phyloP scores from a whole-genome alignment of 2,888 invertebrate species.

The Cactoblastis cactorum region DNA sequence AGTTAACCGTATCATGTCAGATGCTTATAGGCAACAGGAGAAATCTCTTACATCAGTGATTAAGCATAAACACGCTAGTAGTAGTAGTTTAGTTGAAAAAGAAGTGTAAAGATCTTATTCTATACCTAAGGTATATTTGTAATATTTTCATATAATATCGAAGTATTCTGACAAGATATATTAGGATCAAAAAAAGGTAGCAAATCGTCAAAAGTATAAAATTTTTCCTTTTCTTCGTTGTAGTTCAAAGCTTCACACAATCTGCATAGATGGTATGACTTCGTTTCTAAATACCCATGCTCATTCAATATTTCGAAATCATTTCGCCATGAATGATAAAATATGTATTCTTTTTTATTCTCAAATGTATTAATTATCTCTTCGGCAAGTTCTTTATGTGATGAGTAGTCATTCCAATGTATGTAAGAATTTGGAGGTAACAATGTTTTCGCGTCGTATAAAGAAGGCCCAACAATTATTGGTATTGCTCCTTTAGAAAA shows the following conservation, averaged over 20 bases:
- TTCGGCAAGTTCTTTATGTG: slow-evolving; percentile 68
- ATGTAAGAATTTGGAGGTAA: slow-evolving; percentile 83
- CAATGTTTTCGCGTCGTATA: slow-evolving; percentile 64
- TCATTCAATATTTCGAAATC: slow-evolving; percentile 80
- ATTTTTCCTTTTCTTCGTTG: slow-evolving; percentile 52
- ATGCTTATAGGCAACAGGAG: no score
- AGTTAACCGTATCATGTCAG: no score
- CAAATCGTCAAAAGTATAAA: slow-evolving; percentile 37
- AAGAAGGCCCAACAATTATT: slow-evolving; percentile 73
- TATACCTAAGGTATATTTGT: no score
- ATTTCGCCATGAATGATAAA: slow-evolving; percentile 80
- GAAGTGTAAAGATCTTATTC: no score
- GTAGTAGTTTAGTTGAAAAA: no score
- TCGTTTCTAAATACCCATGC: slow-evolving; percentile 83
- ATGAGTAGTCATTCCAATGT: slow-evolving; percentile 77
- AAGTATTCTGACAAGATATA: slow-evolving; percentile 14
- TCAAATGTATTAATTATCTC: slow-evolving; percentile 69
- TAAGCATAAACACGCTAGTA: no score
- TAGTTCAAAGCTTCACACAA: slow-evolving; percentile 84
- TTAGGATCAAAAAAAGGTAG: slow-evolving; percentile 37
- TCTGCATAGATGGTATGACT: slow-evolving; percentile 81
- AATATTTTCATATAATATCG: not conserved
- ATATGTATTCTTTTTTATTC: slow-evolving; percentile 43
- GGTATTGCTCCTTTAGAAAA: slow-evolving; percentile 23
- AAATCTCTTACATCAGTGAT: no score